Evolutionary conservation across 2,113 vertebrate species (phyloP).

Genomic region (Plotosus lineatus): DNA sequence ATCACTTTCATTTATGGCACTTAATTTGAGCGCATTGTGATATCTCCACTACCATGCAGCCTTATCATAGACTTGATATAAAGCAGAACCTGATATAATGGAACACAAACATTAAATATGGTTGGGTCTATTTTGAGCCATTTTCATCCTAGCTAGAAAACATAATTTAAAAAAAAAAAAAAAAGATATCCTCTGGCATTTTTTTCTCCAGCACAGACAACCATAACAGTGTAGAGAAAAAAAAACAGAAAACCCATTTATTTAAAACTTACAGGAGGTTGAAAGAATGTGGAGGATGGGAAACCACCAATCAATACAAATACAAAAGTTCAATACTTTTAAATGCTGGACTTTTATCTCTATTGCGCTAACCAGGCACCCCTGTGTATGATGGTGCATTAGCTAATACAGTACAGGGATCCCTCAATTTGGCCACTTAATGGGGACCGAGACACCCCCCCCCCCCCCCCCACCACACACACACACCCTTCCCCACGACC

Average conservation of each 20-base stretch:
- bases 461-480: too few species aligned
- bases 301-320: too few species aligned
- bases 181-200: not conserved
- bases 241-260: not conserved
- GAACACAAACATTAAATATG: not conserved
- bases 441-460: too few species aligned
- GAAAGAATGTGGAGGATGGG: too few species aligned
- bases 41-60: not conserved
- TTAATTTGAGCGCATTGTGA: not conserved
- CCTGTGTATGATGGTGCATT: too few species aligned
- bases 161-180: not conserved
- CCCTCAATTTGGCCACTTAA: too few species aligned
- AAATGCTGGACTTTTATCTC: too few species aligned
- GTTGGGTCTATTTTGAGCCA: not conserved
- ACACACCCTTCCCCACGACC: too few species aligned
- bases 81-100: not conserved
- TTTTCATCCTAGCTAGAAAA: not conserved
- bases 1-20: not conserved
- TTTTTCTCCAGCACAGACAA: not conserved
- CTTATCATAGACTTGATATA: not conserved
- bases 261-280: not conserved
- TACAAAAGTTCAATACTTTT: too few species aligned
- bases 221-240: not conserved
- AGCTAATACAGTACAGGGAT: too few species aligned
- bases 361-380: too few species aligned